A percentile compares a stretch with the other conserved stretches of the same genome.
These are phyloP conservation scores for Alviniconcha strummeri DNA, from an alignment of 2,888 invertebrate species.

Conservation along the genomic window DNA sequence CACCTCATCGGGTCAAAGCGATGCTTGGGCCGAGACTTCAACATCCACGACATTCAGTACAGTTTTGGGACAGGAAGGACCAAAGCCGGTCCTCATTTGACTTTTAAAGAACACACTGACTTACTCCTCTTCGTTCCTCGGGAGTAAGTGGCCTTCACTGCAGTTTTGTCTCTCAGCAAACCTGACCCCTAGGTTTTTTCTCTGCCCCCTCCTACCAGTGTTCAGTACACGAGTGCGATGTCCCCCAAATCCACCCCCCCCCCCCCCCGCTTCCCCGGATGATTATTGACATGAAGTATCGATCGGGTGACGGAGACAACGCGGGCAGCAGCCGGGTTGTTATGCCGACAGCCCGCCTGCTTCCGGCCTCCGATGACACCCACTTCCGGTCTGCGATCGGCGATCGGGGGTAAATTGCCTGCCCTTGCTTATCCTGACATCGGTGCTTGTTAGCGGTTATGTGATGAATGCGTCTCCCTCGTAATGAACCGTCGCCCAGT, in stretches of 20 bases:
- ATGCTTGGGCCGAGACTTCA: no score
- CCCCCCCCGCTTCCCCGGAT: background rate
- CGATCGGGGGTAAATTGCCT: slow-evolving; percentile 8
- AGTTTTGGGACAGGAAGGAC: no score
- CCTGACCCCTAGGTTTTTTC: no score
- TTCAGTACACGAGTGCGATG: no score
- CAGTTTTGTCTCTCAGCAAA: no score
- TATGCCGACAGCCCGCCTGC: slow-evolving; percentile 26
- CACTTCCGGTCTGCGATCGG: slow-evolving; percentile 20
- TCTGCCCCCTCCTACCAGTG: no score
- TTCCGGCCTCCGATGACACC: slow-evolving; percentile 24
- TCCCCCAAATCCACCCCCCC: background rate
- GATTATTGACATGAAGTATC: slow-evolving; percentile 8
- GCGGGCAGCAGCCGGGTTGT: slow-evolving; percentile 18
- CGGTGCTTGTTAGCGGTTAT: background rate
- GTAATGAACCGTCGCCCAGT: background rate
- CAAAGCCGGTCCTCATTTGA: no score
- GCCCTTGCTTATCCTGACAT: slow-evolving; percentile 1
- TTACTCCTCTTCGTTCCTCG: no score
- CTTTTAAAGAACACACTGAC: no score
- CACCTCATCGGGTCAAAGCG: no score
- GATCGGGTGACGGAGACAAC: slow-evolving; percentile 12
- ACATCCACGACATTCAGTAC: no score
- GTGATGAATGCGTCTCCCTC: background rate
- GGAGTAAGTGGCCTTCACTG: no score